Conservation (phyloP, 2,797 vertebrate genomes). For the Syndactyla subalaris region DNA sequence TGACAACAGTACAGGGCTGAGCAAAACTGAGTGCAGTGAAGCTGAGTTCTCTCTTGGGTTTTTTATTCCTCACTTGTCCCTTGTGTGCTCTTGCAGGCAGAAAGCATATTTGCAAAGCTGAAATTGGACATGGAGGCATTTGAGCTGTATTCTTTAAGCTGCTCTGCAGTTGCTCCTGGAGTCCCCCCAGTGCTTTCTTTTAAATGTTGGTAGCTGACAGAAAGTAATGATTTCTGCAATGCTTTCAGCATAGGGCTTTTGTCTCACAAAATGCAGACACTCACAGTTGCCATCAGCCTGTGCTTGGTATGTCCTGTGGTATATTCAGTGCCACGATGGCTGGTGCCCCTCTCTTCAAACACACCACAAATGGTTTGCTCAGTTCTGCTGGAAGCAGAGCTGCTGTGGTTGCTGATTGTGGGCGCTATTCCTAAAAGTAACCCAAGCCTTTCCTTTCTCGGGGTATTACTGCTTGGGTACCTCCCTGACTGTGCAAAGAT, state of each 20-base stretch:
- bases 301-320: background rate
- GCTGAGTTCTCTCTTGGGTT: background rate
- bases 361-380: background rate
- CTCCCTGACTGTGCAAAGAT: background rate
- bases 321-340: background rate
- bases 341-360: background rate
- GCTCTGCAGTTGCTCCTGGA: background rate
- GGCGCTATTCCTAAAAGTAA: background rate
- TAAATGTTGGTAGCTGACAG: background rate
- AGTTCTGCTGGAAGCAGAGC: background rate
- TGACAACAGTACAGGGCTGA: background rate
- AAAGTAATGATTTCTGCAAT: background rate
- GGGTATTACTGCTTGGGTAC: background rate
- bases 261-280: background rate
- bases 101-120: background rate
- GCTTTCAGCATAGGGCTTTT: background rate
- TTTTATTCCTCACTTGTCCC: background rate
- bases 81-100: background rate
- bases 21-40: background rate
- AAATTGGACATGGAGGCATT: background rate
- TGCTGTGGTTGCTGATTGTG: background rate
- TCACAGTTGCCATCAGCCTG: background rate
- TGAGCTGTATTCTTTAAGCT: background rate
- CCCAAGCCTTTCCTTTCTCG: background rate
- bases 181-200: background rate